A percentile compares a stretch with the other conserved stretches of the same genome.
phyloP scores from a whole-genome alignment of 2,113 vertebrate genomes.

The Gavialis gangeticus region DNA sequence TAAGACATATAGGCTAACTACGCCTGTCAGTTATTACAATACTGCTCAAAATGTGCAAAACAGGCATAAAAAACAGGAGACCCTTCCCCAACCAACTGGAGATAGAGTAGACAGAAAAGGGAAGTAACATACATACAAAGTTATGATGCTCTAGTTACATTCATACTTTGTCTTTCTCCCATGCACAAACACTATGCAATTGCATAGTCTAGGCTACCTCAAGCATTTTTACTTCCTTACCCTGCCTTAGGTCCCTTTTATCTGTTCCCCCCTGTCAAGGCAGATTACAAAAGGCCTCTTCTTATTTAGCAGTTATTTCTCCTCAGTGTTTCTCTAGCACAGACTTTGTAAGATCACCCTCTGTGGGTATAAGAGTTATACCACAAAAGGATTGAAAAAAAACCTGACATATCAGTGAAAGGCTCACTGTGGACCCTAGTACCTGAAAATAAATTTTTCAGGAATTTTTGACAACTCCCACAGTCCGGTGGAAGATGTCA shows the following conservation, averaged over 20 bases:
- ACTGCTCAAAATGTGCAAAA: background rate
- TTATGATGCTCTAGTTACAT: background rate
- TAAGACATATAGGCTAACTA: background rate
- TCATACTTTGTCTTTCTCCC: background rate
- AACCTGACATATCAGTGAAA: fast-evolving
- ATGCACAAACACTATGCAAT: background rate
- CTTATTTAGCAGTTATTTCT: no score
- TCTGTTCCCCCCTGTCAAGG: no score
- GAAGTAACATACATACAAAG: background rate
- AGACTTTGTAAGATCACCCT: no score
- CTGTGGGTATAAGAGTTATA: background rate
- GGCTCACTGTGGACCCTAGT: background rate
- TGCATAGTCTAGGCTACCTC: no score
- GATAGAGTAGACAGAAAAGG: background rate
- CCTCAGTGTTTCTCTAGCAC: no score
- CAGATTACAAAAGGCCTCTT: no score
- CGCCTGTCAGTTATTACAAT: background rate
- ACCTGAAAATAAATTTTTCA: background rate
- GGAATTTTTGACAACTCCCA: background rate
- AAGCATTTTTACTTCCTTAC: no score
- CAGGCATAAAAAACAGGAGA: background rate
- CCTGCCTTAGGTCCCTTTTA: no score
- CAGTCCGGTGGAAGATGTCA: no score
- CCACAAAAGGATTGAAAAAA: background rate
- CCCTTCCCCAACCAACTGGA: background rate